Percentiles rank a stretch among this genome's conserved stretches.
Conservation (phyloP, 2,113 vertebrate genomes). For the cattle (Bos taurus) region ARS-UCD2.0 NC_037339.1:52571501-52572000, state of each 20-base stretch:
- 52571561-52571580: neutral
- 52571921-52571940: neutral
- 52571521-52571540: neutral
- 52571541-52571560: neutral
- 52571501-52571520: neutral
- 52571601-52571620: neutral
- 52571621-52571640: neutral
- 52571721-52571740: neutral
- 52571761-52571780: neutral
- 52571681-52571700: fast-evolving
- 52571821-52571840: neutral
- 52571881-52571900: neutral
- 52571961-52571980: neutral
- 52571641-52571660: neutral
- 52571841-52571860: neutral
- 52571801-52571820: neutral
- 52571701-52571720: neutral
- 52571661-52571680: neutral
- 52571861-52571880: neutral
- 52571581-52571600: neutral
- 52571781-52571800: fast-evolving
- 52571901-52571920: neutral
- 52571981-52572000: neutral
- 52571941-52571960: neutral
- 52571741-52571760: neutral